Conservation (phyloP, 2,113 vertebrate genomes). For the Leuciscus idus region DNA sequence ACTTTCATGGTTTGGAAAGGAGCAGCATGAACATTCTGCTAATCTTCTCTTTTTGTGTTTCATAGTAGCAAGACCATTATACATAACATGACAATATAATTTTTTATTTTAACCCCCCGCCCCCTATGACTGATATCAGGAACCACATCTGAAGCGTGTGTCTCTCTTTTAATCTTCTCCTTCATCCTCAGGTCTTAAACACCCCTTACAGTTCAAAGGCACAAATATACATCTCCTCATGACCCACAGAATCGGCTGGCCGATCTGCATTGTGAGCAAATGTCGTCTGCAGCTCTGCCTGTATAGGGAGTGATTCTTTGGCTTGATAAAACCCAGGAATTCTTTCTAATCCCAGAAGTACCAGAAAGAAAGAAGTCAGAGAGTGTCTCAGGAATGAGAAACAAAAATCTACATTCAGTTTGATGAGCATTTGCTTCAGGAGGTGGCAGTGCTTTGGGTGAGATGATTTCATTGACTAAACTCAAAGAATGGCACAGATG, state of each 20-base stretch:
- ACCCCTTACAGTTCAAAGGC: conserved; percentile 39
- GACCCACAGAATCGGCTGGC: background rate
- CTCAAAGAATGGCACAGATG: conserved; percentile 39
- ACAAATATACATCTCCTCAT: conserved; percentile 8
- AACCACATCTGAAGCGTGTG: conserved; percentile 13
- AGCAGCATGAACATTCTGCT: background rate
- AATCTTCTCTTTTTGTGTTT: background rate
- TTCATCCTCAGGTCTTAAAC: conserved; percentile 22
- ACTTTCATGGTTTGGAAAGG: background rate
- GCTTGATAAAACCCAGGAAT: conserved; percentile 74
- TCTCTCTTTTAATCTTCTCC: conserved; percentile 1
- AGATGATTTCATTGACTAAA: conserved; percentile 60
- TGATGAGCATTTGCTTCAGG: conserved; percentile 47
- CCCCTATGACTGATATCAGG: background rate
- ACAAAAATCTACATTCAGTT: conserved; percentile 47
- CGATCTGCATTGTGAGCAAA: conserved; percentile 26
- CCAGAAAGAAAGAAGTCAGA: conserved; percentile 70
- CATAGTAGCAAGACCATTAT: background rate
- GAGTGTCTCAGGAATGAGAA: conserved; percentile 61
- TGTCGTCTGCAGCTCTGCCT: conserved; percentile 38
- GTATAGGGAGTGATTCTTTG: conserved; percentile 61
- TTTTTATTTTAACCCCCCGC: background rate
- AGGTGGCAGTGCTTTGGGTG: conserved; percentile 59
- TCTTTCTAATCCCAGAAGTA: conserved; percentile 66
- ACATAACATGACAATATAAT: background rate